Evolutionary conservation across 2,113 vertebrate species (phyloP), one percentile per base, ranked within the genome.

Genomic region (Platycercus adscitus): DNA sequence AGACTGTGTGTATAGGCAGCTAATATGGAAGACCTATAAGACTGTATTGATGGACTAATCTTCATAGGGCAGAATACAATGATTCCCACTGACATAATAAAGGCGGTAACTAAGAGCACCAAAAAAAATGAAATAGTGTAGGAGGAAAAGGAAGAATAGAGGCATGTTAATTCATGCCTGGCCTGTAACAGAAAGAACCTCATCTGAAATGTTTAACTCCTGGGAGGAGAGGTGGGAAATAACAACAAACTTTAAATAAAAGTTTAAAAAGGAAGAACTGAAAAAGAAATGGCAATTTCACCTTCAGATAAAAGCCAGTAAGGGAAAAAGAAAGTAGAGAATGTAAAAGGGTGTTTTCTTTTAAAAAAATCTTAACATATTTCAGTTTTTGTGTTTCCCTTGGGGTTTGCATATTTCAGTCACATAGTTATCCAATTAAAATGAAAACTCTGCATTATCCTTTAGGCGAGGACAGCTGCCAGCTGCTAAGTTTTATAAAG

Each of bases 351-450:
- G 2, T 64, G 83, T 95, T 96, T 98, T 97, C 90, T 96, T 97
- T 89, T 63, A 95, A 96, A 97, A 96, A 90, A 90, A 80, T 97
- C 97, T 96, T 58, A 58, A 96, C 95, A 92, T 97, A 97, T 97
- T 97, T 97, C 97, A 98, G 91, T 96, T 96, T 95, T 90, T 70
- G 7, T 91, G 78, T 97, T 97, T 95, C 97, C 96, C 95, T 97
- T 96, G 95, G 78, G 97, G 96, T 97, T 97, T 97, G 96, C 73
- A 96, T 98, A 97, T 98, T 98, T 98, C 18, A 18, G 97, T 98
- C 98, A 98, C 98, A 97, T 94, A 96, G 97, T 97, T 97, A 97
- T 96, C 97, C 97, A 98, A 98, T 98, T 98, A 98, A 98, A 98
- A 97, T 98, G 96, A 98, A 98, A 97, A 98, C 82, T 98, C 96